Percentiles rank a stretch among this genome's conserved stretches.
These are phyloP conservation scores for Himalopsyche tibetana DNA, from an alignment of 2,888 invertebrate species.

Conservation along the genomic window DNA sequence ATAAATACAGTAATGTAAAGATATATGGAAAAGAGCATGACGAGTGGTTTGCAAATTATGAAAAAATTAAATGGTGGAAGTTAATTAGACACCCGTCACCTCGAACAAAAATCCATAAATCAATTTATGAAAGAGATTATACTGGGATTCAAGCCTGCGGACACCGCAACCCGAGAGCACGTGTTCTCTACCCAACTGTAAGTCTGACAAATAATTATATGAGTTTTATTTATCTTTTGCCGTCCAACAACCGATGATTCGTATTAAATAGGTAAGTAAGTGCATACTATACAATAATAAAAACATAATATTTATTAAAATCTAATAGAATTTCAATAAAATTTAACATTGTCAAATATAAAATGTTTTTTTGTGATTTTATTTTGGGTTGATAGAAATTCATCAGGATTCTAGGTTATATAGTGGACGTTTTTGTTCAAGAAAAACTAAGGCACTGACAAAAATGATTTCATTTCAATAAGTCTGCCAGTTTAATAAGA, in stretches of 20 bases:
- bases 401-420: neutral
- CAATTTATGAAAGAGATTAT: too few species aligned
- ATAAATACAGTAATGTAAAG: too few species aligned
- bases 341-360: neutral
- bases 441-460: slow-evolving; percentile 10
- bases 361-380: neutral
- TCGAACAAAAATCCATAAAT: too few species aligned
- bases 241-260: neutral
- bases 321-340: neutral
- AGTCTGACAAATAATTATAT: too few species aligned
- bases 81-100: too few species aligned
- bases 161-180: too few species aligned
- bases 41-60: too few species aligned
- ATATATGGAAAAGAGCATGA: too few species aligned
- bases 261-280: slow-evolving; percentile 1
- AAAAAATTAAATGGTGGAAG: too few species aligned
- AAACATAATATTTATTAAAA: neutral
- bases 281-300: neutral
- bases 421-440: neutral
- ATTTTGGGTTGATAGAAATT: neutral
- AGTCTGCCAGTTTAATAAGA: neutral
- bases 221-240: neutral
- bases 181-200: too few species aligned
- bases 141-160: too few species aligned
- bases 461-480: slow-evolving; percentile 4